A percentile compares a stretch with the other conserved stretches of the same genome.
Evolutionary conservation across 2,113 vertebrate genomes (phyloP).

Genomic region (Neopipo cinnamomea): DNA sequence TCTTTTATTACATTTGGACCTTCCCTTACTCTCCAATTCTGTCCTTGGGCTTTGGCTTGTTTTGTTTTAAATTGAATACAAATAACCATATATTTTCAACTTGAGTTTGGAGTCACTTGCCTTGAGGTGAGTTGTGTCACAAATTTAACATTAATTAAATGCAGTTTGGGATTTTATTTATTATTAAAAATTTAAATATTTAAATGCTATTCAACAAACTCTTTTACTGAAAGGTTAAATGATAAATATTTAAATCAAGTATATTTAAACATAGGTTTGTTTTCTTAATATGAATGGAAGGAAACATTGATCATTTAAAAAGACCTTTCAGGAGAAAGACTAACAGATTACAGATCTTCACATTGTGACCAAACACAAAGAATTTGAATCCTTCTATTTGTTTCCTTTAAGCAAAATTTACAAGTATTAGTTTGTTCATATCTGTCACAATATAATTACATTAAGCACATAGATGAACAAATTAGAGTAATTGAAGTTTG

Average conservation of each 20-base stretch:
- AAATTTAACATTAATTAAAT: conserved; percentile 34
- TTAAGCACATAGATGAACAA: conserved; percentile 49
- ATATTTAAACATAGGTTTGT: not conserved
- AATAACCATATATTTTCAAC: not conserved
- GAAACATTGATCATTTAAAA: conserved; percentile 16
- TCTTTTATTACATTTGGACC: not conserved
- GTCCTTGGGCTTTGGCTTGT: not conserved
- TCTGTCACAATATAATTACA: conserved; percentile 60
- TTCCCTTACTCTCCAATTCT: not conserved
- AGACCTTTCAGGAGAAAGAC: not conserved
- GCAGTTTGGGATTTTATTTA: not conserved
- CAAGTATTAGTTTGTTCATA: conserved; percentile 47
- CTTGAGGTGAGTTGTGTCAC: conserved; percentile 34
- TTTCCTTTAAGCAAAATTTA: conserved; percentile 46
- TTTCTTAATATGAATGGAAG: conserved; percentile 19
- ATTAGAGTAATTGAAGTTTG: conserved; percentile 65
- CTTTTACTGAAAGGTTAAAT: not conserved
- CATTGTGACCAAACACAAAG: conserved; percentile 41
- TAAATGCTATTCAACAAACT: not conserved
- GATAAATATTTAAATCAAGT: not conserved
- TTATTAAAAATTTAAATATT: not conserved
- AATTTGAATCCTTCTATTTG: conserved; percentile 50
- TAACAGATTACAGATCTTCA: conserved; percentile 50
- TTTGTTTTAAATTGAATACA: conserved; percentile 26
- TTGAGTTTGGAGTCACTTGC: not conserved